phyloP scores from a whole-genome alignment of 1,140 invertebrate species.

The Rhyacophila brunnea region DNA sequence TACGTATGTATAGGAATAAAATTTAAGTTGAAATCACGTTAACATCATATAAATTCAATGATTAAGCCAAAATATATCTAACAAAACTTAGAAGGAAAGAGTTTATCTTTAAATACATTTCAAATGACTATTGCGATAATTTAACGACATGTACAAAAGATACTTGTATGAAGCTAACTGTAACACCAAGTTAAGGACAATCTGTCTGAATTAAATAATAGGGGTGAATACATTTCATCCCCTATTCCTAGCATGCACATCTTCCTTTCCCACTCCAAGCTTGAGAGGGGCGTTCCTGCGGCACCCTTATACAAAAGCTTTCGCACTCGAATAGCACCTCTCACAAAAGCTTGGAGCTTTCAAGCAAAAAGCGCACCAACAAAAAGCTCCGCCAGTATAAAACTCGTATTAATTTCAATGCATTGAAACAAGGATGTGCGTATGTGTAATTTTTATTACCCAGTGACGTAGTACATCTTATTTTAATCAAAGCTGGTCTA shows the following conservation, averaged over 20 bases:
- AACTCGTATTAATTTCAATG: not conserved
- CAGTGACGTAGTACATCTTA: no score
- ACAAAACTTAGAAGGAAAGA: no score
- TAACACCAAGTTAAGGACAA: conserved; percentile 30
- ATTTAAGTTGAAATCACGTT: no score
- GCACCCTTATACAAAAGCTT: conserved; percentile 22
- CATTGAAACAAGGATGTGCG: not conserved
- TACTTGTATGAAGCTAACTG: not conserved
- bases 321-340: conserved; percentile 5
- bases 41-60: no score
- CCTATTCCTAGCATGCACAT: not conserved
- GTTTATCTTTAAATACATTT: no score
- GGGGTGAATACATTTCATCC: conserved; percentile 24
- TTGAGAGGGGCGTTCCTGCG: conserved; percentile 17
- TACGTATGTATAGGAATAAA: no score
- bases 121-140: no score
- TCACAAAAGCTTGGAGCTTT: not conserved
- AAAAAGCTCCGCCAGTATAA: not conserved
- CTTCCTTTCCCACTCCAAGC: not conserved
- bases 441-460: not conserved
- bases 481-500: no score
- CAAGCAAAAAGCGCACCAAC: not conserved
- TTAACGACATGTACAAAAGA: not conserved
- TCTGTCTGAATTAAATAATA: conserved; percentile 36
- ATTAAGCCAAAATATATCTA: no score